Percentiles rank a stretch among this genome's conserved stretches.
These are phyloP conservation scores for Eristalis tenax DNA, from an alignment of 2,888 invertebrate species.

Conservation along the genomic window DNA sequence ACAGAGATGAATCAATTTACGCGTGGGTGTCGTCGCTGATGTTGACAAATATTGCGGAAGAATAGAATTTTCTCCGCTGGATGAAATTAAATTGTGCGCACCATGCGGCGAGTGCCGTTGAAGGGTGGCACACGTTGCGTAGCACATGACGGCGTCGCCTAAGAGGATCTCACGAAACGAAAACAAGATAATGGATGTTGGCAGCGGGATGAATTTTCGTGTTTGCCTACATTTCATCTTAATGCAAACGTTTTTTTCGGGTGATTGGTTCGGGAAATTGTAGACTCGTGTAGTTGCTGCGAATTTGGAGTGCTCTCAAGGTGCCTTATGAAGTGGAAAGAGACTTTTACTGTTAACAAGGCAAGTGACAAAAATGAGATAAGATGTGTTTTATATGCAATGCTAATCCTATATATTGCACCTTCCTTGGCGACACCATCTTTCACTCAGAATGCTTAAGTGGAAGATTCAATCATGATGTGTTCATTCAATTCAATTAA, in stretches of 20 bases:
- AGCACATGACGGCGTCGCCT: background rate
- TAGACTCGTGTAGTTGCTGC: background rate
- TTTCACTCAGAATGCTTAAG: no score
- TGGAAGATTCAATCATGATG: no score
- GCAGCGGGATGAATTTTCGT: background rate
- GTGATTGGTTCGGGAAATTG: background rate
- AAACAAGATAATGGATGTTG: background rate
- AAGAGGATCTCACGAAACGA: background rate
- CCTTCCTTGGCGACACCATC: no score
- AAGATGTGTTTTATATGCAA: no score
- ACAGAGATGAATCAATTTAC: slow-evolving; percentile 32
- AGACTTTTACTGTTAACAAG: background rate
- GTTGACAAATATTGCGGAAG: slow-evolving; percentile 34
- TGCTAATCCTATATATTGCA: no score
- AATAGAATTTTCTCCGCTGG: slow-evolving; percentile 11
- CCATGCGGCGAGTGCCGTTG: background rate
- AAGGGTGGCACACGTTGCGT: background rate
- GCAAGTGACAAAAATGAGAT: no score
- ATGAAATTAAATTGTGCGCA: slow-evolving; percentile 20
- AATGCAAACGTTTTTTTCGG: background rate
- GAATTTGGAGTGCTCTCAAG: background rate
- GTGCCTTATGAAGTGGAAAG: background rate
- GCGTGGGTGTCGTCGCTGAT: slow-evolving; percentile 12
- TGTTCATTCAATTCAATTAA: no score
- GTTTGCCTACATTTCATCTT: background rate